Evolutionary conservation across 2,113 vertebrate species (phyloP).

Genomic region (Boulengeromyrus knoepffleri): DNA sequence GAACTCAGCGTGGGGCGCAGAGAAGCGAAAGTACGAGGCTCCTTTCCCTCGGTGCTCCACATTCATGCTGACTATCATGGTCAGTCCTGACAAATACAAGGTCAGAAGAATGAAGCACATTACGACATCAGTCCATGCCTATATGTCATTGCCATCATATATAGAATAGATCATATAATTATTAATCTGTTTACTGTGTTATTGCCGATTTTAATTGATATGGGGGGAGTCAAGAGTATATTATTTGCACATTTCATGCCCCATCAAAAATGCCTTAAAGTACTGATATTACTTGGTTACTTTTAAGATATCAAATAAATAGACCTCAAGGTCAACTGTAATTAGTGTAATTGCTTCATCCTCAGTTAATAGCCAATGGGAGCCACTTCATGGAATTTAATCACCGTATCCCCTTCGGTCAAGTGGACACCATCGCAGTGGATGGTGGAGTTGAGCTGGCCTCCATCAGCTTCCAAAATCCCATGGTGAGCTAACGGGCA

Average conservation of each 20-base stretch:
- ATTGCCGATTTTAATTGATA: background rate
- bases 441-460: conserved; percentile 50
- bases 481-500: conserved; percentile 37
- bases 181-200: background rate
- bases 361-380: conserved; percentile 63
- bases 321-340: background rate
- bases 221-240: too few species aligned
- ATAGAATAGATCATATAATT: background rate
- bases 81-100: conserved; percentile 49
- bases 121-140: too few species aligned
- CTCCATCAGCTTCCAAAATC: conserved; percentile 51
- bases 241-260: too few species aligned
- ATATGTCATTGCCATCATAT: background rate
- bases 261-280: too few species aligned
- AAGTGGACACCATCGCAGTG: conserved; percentile 47
- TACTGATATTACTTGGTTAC: too few species aligned
- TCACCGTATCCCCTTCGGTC: conserved; percentile 48
- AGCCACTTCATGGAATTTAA: conserved; percentile 44
- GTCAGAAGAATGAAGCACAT: conserved; percentile 39
- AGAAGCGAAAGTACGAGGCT: conserved; percentile 57
- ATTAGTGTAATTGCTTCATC: background rate
- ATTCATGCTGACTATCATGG: conserved; percentile 63
- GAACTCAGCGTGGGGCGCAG: conserved; percentile 51
- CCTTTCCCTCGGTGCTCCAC: conserved; percentile 46
- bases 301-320: background rate